phyloP scores from a whole-genome alignment of 2,797 vertebrate genomes.

The Erithacus rubecula region DNA sequence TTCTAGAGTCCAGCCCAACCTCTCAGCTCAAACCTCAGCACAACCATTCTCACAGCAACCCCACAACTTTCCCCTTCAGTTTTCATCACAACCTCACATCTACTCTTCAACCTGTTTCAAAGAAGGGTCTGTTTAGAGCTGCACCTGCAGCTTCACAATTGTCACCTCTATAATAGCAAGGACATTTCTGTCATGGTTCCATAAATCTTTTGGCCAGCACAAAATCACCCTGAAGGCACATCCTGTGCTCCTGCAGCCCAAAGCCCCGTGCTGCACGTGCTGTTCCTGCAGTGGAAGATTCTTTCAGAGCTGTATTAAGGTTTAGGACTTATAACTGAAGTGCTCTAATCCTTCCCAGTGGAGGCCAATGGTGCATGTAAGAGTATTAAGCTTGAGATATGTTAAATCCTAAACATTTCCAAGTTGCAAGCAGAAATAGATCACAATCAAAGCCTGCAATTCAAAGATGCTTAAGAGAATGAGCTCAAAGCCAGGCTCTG shows the following conservation, averaged over 20 bases:
- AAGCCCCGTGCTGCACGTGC: not conserved
- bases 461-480: not conserved
- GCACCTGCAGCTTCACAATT: not conserved
- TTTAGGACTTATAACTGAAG: constrained; percentile 19
- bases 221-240: not conserved
- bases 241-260: not conserved
- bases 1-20: not conserved
- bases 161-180: not conserved
- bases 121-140: not conserved
- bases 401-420: constrained; percentile 52
- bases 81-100: not conserved
- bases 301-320: constrained; percentile 6
- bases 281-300: not conserved
- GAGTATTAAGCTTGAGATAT: constrained; percentile 10
- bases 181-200: not conserved
- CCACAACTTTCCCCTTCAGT: not conserved
- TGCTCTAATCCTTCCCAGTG: constrained; percentile 26
- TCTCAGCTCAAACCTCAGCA: not conserved
- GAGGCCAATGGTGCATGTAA: constrained; percentile 34
- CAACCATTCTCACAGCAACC: not conserved
- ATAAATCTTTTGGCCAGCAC: not conserved
- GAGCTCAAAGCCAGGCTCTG: not conserved
- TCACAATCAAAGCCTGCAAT: constrained; percentile 25
- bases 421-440: constrained; percentile 21
- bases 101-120: not conserved